Base-by-base conservation (phyloP, 2,113 vertebrate species). In the Pachyramphus minor region DNA sequence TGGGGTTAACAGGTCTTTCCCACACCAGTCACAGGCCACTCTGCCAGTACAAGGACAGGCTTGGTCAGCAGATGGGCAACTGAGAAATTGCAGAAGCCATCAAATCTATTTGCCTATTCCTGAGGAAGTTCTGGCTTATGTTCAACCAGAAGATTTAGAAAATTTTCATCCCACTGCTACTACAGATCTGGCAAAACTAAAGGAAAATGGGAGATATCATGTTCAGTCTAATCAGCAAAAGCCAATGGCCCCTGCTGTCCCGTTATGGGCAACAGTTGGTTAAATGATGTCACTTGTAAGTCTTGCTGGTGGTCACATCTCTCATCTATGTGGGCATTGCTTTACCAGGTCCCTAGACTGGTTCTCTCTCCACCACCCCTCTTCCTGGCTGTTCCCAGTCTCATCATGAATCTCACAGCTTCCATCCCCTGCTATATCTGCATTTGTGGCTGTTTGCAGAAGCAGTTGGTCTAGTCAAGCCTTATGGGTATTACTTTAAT, bases 361-460 rank as follows among this genome's bases (percentile, higher is more conserved):
- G 28, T 20, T 50, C 41, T 17, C 11, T 17, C 24, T 6, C 12
- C 4, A 23, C 15, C 5, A 6, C 2, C 3, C 6, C 8, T 8
- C 10, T 3, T 27, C 18, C 10, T 25, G 5, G 14, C 35, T 69
- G 37, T 45, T 69, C 35, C 44, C 33, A 50, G 16, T 69, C 72
- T 83, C 55, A 62, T 41, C 49, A 33, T n/a, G 27, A 68, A 27
- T 24, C n/a, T 88, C 69, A 28, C 24, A 39, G 23, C 44, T 82
- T 91, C 71, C 27, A 49, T 21, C 5, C 45, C 35, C 37, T 66
- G 37, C 44, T 84, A 10, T 67, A 12, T 28, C 50, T 58, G 20
- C 13, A 28, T 58, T 67, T 73, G 23, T 78, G 55, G 42, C 23
- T 91, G 35, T 72, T 72, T 13, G 1, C 0, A 6, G 30, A 28